Evolutionary conservation across 2,797 vertebrate species (phyloP).

Genomic region (Poecilia gillii): DNA sequence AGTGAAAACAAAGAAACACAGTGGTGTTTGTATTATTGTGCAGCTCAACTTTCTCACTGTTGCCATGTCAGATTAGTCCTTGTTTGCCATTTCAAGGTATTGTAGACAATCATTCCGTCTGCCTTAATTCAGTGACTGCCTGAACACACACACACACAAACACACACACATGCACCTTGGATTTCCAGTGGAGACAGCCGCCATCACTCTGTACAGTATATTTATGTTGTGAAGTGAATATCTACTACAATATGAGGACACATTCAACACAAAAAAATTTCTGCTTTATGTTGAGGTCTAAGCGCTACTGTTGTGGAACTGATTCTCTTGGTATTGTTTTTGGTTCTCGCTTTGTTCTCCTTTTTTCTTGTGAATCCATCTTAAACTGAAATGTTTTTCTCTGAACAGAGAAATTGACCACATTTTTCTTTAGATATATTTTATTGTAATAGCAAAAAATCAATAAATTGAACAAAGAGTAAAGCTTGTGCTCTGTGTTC

Average conservation of each 20-base stretch:
- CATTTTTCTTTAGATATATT: constrained; percentile 78
- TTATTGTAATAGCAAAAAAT: constrained; percentile 81
- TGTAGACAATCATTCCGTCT: constrained; percentile 73
- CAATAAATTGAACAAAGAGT: constrained; percentile 73
- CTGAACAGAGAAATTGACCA: constrained; percentile 62
- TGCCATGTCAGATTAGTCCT: constrained; percentile 30
- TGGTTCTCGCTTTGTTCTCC: constrained; percentile 28
- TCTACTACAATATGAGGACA: constrained; percentile 65
- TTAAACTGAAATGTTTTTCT: constrained; percentile 48
- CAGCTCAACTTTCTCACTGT: constrained; percentile 42
- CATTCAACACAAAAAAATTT: constrained; percentile 57
- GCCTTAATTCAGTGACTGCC: constrained; percentile 69
- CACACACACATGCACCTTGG: constrained; percentile 19
- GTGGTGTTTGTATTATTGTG: constrained; percentile 42
- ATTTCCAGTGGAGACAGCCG: constrained; percentile 45
- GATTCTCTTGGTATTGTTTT: constrained; percentile 60
- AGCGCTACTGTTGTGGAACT: constrained; percentile 68
- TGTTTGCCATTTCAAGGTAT: constrained; percentile 44
- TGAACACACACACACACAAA: constrained; percentile 34
- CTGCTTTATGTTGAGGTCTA: constrained; percentile 64
- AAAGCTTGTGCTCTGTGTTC: constrained; percentile 30
- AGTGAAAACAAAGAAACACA: constrained; percentile 11
- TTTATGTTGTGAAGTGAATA: constrained; percentile 81
- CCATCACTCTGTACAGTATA: constrained; percentile 72
- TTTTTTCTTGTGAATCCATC: constrained; percentile 49